Conservation (phyloP, 2,888 invertebrate genomes). For the Hirtodrosophila histrioides region DNA sequence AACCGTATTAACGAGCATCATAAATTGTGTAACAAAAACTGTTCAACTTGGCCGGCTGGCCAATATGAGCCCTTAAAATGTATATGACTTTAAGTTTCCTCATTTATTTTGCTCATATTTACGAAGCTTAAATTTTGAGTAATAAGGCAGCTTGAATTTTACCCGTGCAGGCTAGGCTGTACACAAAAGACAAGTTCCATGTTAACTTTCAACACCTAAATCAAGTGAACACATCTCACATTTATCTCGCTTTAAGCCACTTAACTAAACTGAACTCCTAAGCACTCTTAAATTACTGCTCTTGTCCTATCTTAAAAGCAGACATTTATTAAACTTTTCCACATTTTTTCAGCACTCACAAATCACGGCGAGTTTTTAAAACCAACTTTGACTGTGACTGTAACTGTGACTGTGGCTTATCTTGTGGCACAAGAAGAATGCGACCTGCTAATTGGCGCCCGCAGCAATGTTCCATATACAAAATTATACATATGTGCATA, state of each 20-base stretch:
- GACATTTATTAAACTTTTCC: slow-evolving; percentile 49
- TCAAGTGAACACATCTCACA: slow-evolving; percentile 13
- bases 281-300: slow-evolving; percentile 26
- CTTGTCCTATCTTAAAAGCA: slow-evolving; percentile 9
- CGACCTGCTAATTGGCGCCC: slow-evolving; percentile 58
- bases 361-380: slow-evolving; percentile 31
- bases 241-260: slow-evolving; percentile 25
- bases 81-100: slow-evolving; percentile 30
- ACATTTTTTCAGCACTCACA: slow-evolving; percentile 36
- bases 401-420: slow-evolving; percentile 37
- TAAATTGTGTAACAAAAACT: slow-evolving; percentile 53
- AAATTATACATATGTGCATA: neutral
- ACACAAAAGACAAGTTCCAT: neutral
- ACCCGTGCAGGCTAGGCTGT: neutral
- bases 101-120: neutral
- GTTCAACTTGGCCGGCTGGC: slow-evolving; percentile 28
- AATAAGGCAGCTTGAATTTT: neutral
- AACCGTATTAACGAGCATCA: slow-evolving; percentile 45
- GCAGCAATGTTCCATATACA: slow-evolving; percentile 13
- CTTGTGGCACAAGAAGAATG: slow-evolving; percentile 22
- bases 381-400: slow-evolving; percentile 22
- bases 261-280: slow-evolving; percentile 16
- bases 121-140: neutral
- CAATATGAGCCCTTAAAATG: slow-evolving; percentile 30
- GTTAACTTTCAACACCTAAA: slow-evolving; percentile 15